These are phyloP conservation scores for Mesoclemmys tuberculata DNA, from an alignment of 2,113 vertebrate species.

Conservation along the genomic window DNA sequence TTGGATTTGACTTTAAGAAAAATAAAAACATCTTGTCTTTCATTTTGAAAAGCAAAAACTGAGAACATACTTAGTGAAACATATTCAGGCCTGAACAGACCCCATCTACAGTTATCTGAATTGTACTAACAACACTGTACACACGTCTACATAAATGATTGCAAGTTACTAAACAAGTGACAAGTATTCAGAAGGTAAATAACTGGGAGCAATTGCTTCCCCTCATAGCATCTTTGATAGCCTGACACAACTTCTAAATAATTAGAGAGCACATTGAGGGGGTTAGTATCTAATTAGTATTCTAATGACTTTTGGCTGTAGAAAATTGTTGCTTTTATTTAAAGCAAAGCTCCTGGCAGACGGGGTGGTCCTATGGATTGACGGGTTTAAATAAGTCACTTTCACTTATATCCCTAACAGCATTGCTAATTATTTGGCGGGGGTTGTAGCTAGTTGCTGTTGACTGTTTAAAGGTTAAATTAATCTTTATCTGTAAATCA, in stretches of 20 bases:
- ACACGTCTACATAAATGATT: not conserved
- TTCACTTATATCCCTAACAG: conserved; percentile 28
- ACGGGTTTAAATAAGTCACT: conserved; percentile 28
- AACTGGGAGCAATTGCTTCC: not conserved
- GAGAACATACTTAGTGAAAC: not conserved
- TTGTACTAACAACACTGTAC: not conserved
- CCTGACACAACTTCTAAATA: not conserved
- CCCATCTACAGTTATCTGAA: not conserved
- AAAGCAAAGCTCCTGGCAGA: not conserved
- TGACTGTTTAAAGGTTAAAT: conserved; percentile 34
- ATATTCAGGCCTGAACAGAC: not conserved
- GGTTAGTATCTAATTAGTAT: too few relatives aligned
- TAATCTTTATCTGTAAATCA: conserved; percentile 27
- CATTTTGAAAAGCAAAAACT: not conserved
- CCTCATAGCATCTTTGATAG: not conserved
- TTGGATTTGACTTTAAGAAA: not conserved
- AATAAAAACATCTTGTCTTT: not conserved
- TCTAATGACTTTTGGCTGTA: conserved; percentile 8
- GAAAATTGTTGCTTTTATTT: not conserved
- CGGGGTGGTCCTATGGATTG: not conserved
- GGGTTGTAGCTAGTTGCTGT: conserved; percentile 16
- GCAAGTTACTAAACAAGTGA: not conserved
- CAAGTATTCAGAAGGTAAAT: not conserved
- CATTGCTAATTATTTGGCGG: conserved; percentile 37
- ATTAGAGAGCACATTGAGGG: not conserved